Percentiles rank a stretch among this genome's conserved stretches.
phyloP scores from a whole-genome alignment of 2,888 invertebrate species.

The Drosophila macrothrix region DNA sequence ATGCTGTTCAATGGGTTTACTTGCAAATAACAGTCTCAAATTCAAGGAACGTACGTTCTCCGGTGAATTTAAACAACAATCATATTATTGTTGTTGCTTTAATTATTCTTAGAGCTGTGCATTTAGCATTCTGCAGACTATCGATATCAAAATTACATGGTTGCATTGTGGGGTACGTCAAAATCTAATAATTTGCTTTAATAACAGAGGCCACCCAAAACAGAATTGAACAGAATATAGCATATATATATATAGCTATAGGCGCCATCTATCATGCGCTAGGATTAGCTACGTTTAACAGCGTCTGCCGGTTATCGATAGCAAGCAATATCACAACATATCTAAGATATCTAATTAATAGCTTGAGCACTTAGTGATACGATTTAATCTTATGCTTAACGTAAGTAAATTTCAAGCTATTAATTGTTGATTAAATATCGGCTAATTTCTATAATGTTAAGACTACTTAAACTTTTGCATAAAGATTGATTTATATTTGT shows the following conservation, averaged over 20 bases:
- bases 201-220: neutral
- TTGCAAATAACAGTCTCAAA: slow-evolving; percentile 25
- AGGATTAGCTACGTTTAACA: neutral
- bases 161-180: neutral
- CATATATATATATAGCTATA: neutral
- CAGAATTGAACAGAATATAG: neutral
- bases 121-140: slow-evolving; percentile 1
- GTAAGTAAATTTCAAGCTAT: neutral
- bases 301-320: neutral
- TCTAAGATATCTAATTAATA: neutral
- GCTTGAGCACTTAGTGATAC: neutral
- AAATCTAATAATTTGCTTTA: neutral
- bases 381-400: neutral
- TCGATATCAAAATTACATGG: slow-evolving; percentile 27
- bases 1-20: slow-evolving; percentile 18
- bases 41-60: slow-evolving; percentile 48
- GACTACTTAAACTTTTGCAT: neutral
- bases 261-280: neutral
- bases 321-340: neutral
- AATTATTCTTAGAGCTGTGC: slow-evolving; percentile 26
- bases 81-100: slow-evolving; percentile 50
- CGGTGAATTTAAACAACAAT: slow-evolving; percentile 63
- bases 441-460: neutral
- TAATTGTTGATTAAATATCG: neutral
- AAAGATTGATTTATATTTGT: neutral